Conservation (phyloP, 2,797 vertebrate genomes). For the Apodemus agrarius region DNA sequence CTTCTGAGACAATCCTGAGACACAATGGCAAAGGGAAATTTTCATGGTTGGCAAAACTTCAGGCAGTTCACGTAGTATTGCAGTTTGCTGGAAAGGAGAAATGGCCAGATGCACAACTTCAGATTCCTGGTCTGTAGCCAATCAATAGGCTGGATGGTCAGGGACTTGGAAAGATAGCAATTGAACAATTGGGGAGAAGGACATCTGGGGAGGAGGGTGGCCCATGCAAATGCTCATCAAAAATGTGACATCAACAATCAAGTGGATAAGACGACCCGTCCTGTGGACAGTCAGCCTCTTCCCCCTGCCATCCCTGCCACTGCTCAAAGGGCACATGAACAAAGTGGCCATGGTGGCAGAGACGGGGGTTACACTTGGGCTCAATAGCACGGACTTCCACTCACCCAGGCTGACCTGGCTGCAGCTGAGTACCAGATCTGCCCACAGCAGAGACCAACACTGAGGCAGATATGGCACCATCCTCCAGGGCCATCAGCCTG, state of each 20-base stretch:
- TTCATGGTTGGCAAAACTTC: neutral
- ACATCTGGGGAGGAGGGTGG: neutral
- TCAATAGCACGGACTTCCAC: neutral
- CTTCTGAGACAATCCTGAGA: neutral
- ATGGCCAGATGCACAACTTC: neutral
- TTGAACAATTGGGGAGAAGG: neutral
- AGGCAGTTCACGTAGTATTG: neutral
- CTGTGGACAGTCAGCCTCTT: neutral
- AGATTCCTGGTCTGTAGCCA: neutral
- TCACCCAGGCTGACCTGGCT: neutral
- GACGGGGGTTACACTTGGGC: neutral
- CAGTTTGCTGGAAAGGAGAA: neutral
- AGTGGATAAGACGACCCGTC: neutral
- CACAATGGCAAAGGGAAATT: neutral
- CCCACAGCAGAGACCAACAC: neutral
- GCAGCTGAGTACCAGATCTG: neutral
- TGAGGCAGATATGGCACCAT: neutral
- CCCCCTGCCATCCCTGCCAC: neutral
- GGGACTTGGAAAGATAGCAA: neutral
- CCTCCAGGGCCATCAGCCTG: neutral
- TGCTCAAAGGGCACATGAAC: neutral
- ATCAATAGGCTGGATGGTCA: neutral
- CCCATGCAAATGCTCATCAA: neutral
- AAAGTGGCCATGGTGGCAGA: neutral
- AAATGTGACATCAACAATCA: neutral